Evolutionary conservation across 1,140 invertebrate species (phyloP).

Genomic region (Psix sp.): DNA sequence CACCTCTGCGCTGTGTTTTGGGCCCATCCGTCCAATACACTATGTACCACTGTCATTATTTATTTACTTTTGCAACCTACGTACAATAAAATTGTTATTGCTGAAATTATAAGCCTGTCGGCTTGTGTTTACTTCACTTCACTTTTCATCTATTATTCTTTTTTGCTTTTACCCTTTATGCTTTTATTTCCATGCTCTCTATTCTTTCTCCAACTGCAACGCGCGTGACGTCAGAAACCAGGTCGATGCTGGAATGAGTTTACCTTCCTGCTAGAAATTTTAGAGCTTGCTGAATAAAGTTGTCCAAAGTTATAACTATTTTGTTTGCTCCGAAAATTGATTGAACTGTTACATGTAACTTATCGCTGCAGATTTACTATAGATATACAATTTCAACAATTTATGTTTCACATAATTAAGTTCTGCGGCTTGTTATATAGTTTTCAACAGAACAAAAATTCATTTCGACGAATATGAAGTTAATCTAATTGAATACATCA

Average conservation of each 20-base stretch:
- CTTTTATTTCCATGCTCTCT: constrained; percentile 1
- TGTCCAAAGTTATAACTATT: constrained; percentile 17
- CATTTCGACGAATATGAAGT: too few relatives aligned
- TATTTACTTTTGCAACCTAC: constrained; percentile 76
- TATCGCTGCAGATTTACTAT: too few relatives aligned
- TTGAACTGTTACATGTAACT: constrained; percentile 5
- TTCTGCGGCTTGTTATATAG: too few relatives aligned
- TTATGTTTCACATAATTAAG: too few relatives aligned
- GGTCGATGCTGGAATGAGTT: constrained; percentile 15
- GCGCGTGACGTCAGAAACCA: constrained; percentile 20
- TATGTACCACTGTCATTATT: constrained; percentile 76
- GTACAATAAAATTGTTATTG: constrained; percentile 77
- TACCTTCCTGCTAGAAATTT: constrained; percentile 19
- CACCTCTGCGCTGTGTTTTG: constrained; percentile 76
- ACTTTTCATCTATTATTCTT: constrained; percentile 7
- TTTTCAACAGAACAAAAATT: too few relatives aligned
- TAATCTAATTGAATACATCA: too few relatives aligned
- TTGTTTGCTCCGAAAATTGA: constrained; percentile 16
- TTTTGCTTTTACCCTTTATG: constrained; percentile 1
- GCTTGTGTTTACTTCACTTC: constrained; percentile 25
- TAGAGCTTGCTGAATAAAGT: constrained; percentile 2
- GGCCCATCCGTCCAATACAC: constrained; percentile 75
- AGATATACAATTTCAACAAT: too few relatives aligned
- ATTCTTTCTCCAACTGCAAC: constrained; percentile 4
- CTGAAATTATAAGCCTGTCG: constrained; percentile 69